Percentiles rank a stretch among this genome's conserved stretches.
Conservation (phyloP, 2,888 invertebrate species). For the Pandemis heparana region DNA sequence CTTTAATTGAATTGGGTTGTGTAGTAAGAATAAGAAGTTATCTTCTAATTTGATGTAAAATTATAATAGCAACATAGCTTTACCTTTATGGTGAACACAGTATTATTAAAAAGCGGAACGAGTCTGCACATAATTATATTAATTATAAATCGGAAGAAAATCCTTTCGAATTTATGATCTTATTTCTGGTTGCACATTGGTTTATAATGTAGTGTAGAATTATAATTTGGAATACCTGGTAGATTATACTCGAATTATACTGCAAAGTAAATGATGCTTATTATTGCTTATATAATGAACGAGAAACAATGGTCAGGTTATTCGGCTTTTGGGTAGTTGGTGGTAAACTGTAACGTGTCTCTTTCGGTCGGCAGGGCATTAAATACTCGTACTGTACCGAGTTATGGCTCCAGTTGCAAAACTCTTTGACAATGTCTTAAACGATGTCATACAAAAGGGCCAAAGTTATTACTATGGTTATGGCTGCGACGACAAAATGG, state of each 20-base stretch:
- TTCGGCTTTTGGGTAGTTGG: too few species aligned
- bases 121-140: background rate
- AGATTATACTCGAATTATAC: too few species aligned
- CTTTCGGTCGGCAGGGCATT: background rate
- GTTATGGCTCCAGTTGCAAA: background rate
- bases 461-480: background rate
- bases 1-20: background rate
- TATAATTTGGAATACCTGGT: too few species aligned
- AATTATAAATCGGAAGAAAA: background rate
- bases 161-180: background rate
- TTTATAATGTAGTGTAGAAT: too few species aligned
- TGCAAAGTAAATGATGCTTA: too few species aligned
- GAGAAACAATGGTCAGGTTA: too few species aligned
- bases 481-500: background rate
- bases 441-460: background rate
- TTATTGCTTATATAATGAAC: too few species aligned
- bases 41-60: background rate
- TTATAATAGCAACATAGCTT: background rate
- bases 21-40: background rate
- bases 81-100: background rate
- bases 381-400: background rate
- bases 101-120: background rate
- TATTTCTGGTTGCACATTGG: too few species aligned
- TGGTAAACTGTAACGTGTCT: background rate
- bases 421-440: background rate